Percentiles rank a stretch among this genome's conserved stretches.
phyloP scores from a whole-genome alignment of 2,113 vertebrate genomes.

The Mormyrus lacerda region DNA sequence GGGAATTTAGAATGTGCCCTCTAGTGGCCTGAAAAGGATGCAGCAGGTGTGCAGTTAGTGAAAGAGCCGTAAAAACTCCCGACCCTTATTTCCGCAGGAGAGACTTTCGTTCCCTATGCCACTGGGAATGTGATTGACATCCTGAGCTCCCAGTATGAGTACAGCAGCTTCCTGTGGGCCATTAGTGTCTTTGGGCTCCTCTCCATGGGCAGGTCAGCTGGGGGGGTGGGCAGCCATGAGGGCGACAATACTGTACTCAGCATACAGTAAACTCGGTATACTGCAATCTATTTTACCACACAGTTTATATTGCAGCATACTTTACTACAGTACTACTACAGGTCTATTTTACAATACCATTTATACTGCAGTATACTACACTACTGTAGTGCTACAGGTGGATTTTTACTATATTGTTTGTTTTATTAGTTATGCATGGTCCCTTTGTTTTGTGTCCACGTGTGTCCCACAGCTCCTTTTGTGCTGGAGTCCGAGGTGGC shows the following conservation, averaged over 20 bases:
- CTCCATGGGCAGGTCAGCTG: constrained; percentile 67
- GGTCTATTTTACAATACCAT: not conserved
- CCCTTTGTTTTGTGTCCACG: not conserved
- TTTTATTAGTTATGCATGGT: not conserved
- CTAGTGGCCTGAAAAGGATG: not conserved
- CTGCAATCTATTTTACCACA: not conserved
- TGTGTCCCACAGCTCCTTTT: constrained; percentile 47
- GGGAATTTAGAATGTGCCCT: not conserved
- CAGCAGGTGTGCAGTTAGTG: not conserved
- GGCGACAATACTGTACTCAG: not conserved
- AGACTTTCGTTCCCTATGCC: constrained; percentile 56
- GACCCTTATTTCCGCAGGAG: constrained; percentile 42
- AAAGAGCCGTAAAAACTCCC: not conserved
- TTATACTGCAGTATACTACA: not conserved
- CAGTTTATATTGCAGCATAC: not conserved
- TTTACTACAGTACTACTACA: not conserved
- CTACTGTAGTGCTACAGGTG: not conserved
- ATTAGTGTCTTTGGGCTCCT: constrained; percentile 54
- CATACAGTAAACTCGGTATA: not conserved
- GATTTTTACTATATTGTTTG: not conserved
- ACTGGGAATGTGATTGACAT: constrained; percentile 69
- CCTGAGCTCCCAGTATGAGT: constrained; percentile 46
- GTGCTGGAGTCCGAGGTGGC: constrained; percentile 52
- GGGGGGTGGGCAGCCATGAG: not conserved
- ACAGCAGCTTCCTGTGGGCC: constrained; percentile 44